Conservation (phyloP, 2,113 vertebrate genomes). For the Butorides virescens region DNA sequence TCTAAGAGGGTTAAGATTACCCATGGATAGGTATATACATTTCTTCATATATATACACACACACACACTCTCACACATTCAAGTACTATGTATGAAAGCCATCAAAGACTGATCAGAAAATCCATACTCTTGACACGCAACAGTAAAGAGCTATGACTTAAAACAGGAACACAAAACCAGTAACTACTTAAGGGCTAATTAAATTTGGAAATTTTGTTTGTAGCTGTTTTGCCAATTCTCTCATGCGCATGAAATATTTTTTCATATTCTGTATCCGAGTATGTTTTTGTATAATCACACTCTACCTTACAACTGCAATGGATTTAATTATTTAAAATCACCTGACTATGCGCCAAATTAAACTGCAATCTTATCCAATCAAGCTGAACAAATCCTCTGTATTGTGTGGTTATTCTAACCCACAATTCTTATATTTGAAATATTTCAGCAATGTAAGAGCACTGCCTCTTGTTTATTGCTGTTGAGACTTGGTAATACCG, state of each 20-base stretch:
- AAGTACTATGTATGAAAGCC: background rate
- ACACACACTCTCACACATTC: no score
- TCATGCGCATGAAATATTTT: background rate
- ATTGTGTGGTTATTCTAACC: background rate
- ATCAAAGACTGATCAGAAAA: background rate
- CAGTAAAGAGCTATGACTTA: background rate
- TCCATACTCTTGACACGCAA: background rate
- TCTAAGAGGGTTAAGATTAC: background rate
- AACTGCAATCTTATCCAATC: background rate
- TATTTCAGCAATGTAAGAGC: background rate
- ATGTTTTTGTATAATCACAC: background rate
- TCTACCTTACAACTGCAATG: background rate
- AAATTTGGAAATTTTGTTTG: background rate
- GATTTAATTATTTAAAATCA: background rate
- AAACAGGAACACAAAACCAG: background rate
- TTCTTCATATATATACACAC: background rate
- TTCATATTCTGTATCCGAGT: background rate
- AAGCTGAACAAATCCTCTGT: background rate
- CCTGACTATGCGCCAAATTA: background rate
- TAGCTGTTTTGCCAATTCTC: background rate
- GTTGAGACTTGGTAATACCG: background rate
- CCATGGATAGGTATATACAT: fast-evolving
- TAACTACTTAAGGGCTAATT: background rate
- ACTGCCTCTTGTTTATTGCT: background rate
- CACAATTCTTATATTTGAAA: background rate